Evolutionary conservation across 2,888 invertebrate species (phyloP).

Genomic region (Timandra comae): DNA sequence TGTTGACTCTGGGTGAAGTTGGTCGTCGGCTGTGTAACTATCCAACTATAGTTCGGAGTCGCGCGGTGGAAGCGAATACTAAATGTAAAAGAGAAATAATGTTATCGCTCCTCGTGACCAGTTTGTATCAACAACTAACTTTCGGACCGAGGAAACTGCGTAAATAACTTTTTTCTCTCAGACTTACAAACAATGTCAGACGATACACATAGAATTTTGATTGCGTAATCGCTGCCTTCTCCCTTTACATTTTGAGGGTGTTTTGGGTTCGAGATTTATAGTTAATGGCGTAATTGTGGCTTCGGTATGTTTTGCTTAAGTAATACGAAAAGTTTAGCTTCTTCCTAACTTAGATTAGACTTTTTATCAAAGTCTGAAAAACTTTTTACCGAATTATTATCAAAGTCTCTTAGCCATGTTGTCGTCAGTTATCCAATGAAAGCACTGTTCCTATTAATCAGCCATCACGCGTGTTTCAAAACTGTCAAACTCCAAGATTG

Average conservation of each 20-base stretch:
- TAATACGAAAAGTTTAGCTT: no score
- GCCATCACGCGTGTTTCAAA: conserved; percentile 8
- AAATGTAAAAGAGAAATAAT: conserved; percentile 43
- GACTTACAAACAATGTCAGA: conserved; percentile 1
- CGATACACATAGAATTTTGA: neutral
- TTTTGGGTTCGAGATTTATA: no score
- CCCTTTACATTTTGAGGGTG: no score
- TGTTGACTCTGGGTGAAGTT: conserved; percentile 6
- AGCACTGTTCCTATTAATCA: conserved; percentile 13
- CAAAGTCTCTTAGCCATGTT: no score
- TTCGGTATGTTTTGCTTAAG: no score
- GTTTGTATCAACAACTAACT: conserved; percentile 15
- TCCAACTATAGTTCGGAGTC: conserved; percentile 34
- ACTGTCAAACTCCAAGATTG: conserved; percentile 34
- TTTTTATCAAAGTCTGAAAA: no score
- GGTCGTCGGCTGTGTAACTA: conserved; percentile 35
- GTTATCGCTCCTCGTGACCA: conserved; percentile 35
- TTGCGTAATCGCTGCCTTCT: no score
- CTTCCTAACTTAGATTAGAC: no score
- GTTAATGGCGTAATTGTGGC: no score
- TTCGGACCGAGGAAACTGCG: conserved; percentile 12
- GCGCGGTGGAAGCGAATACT: conserved; percentile 27
- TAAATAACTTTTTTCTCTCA: conserved; percentile 13
- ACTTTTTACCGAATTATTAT: no score
- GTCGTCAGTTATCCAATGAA: conserved; percentile 28